These are phyloP conservation scores for Crax fasciolata DNA, from an alignment of 2,797 vertebrate genomes.

Conservation along the genomic window DNA sequence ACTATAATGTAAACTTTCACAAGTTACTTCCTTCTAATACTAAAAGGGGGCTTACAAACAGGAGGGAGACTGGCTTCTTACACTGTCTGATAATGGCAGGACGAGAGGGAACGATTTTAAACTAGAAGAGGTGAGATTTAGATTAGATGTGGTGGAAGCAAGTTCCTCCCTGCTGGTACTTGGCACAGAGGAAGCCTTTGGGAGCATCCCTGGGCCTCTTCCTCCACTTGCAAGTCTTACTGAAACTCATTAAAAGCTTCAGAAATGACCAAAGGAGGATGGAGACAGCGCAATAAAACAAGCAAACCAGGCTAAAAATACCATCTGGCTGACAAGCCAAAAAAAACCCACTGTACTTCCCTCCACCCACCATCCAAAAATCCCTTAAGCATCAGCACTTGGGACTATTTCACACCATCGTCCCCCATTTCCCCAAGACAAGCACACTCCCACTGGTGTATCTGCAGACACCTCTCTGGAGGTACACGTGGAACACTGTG, in stretches of 20 bases:
- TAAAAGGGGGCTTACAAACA: no score
- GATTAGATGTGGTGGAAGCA: no score
- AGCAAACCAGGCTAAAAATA: neutral
- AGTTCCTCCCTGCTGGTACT: neutral
- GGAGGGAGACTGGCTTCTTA: no score
- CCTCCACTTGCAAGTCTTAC: neutral
- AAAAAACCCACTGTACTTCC: fast-evolving
- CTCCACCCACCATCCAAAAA: neutral
- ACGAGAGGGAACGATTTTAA: no score
- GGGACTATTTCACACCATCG: neutral
- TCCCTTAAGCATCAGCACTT: neutral
- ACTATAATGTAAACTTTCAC: no score
- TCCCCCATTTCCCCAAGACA: neutral
- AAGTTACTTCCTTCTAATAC: no score
- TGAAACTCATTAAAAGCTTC: neutral
- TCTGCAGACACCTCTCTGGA: neutral
- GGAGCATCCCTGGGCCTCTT: neutral
- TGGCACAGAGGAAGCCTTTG: neutral
- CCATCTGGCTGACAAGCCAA: neutral
- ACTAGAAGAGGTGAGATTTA: no score
- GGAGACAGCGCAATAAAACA: neutral
- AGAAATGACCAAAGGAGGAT: neutral
- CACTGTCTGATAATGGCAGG: no score
- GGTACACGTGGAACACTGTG: neutral
- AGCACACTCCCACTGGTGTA: neutral